Evolutionary conservation across 2,888 invertebrate species (phyloP).

Genomic region (Drosophila kambysellisi): DNA sequence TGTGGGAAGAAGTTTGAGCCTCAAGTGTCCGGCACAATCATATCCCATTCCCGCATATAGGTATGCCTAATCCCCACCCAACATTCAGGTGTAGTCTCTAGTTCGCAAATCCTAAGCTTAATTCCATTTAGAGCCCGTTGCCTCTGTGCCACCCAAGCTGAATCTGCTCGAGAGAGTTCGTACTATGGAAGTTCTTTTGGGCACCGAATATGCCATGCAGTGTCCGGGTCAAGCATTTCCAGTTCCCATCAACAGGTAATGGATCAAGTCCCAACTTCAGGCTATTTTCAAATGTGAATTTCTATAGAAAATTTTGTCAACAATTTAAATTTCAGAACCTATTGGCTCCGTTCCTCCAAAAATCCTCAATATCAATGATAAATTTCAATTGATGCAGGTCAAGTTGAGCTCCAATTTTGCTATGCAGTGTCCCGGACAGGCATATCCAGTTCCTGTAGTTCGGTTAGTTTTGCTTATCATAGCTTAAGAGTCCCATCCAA

Average conservation of each 20-base stretch:
- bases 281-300: slow-evolving; percentile 85
- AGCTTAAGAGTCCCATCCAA: slow-evolving; percentile 8
- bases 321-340: slow-evolving; percentile 83
- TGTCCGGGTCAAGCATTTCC: slow-evolving; percentile 92
- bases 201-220: slow-evolving; percentile 87
- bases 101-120: neutral
- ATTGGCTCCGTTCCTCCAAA: slow-evolving; percentile 87
- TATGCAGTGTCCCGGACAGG: slow-evolving; percentile 91
- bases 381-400: slow-evolving; percentile 79
- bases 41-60: slow-evolving; percentile 91
- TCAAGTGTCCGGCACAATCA: slow-evolving; percentile 91
- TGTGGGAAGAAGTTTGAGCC: slow-evolving; percentile 86
- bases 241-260: slow-evolving; percentile 86
- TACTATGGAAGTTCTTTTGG: slow-evolving; percentile 86
- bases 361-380: slow-evolving; percentile 86
- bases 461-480: slow-evolving; percentile 84
- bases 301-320: neutral
- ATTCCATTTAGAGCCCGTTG: slow-evolving; percentile 85
- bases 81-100: slow-evolving; percentile 69
- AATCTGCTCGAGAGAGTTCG: slow-evolving; percentile 88
- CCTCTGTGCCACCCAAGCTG: slow-evolving; percentile 88
- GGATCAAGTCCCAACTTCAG: slow-evolving; percentile 89
- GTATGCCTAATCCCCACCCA: slow-evolving; percentile 85
- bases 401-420: slow-evolving; percentile 86
- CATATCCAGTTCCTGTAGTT: slow-evolving; percentile 90